Evolutionary conservation across 2,797 vertebrate genomes (phyloP).

Genomic region (Aeoliscus strigatus): DNA sequence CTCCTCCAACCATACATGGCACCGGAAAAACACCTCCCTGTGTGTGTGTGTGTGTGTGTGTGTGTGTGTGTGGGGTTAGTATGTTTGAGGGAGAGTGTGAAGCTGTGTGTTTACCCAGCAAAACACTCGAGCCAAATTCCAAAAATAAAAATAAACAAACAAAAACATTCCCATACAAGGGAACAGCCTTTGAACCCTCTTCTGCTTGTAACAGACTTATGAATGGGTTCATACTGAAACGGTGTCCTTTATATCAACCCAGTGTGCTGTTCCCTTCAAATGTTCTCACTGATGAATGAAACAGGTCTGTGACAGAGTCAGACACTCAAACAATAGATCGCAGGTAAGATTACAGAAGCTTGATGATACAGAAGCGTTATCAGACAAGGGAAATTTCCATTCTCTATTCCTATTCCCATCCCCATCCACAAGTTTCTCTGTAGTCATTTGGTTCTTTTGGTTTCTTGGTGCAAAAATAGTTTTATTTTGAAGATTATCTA

Average conservation of each 20-base stretch:
- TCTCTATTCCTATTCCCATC: no score
- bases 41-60: conserved; percentile 45
- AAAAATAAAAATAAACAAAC: conserved; percentile 44
- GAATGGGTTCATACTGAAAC: conserved; percentile 53
- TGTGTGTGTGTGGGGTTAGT: conserved; percentile 29
- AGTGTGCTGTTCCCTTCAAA: conserved; percentile 26
- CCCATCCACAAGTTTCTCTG: no score
- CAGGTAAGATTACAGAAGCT: conserved; percentile 39
- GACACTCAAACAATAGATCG: conserved; percentile 34
- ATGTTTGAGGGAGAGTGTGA: conserved; percentile 27
- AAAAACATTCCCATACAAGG: conserved; percentile 49
- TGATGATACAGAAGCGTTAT: no score
- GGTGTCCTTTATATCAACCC: conserved; percentile 46
- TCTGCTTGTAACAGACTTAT: conserved; percentile 45
- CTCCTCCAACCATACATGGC: conserved; percentile 65
- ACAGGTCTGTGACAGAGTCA: conserved; percentile 18
- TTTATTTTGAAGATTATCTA: no score
- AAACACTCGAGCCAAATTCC: conserved; percentile 55
- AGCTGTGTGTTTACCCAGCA: conserved; percentile 52
- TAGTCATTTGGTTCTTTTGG: no score
- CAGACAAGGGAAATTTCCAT: neutral
- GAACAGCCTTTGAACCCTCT: conserved; percentile 33
- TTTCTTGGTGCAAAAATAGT: no score
- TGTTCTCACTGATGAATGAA: conserved; percentile 41
- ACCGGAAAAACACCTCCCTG: conserved; percentile 63